Base-by-base conservation (phyloP, 2,113 vertebrate genomes). In the Cheilinus undulatus region DNA sequence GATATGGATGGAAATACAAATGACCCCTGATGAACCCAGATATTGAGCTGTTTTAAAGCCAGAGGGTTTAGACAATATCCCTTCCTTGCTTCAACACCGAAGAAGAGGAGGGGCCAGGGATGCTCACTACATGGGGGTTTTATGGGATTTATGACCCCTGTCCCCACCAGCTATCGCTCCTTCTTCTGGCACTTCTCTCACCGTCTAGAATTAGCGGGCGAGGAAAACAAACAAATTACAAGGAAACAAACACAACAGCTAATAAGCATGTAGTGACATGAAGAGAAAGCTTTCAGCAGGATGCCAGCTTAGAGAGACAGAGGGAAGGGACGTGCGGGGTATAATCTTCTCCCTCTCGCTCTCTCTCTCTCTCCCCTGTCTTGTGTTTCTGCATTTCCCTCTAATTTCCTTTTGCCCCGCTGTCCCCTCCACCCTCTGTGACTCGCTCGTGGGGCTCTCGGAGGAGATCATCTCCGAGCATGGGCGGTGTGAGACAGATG, bases 1-100 rank as follows among this genome's bases (percentile, higher is more conserved):
- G 91, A 92, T 93, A 91, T 91, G 82, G 90, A 93, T 94, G 90
- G 89, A 91, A 92, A 89, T 92, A 90, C 84, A 87, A 88, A 90
- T 69, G 86, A 92, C 89, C 91, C 69, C 70, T 58, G 70, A 80
- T 89, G 86, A 89, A 89, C 89, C 85, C 75, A 83, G 85, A 84
- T 94, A 92, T 90, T 82, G 86, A 93, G 88, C 81, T 50, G 82
- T 90, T 93, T 90, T 78, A 89, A 89, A 89, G 88, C 89, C 68
- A n/a, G 50, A 82, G 90, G 88, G 88, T 87, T 92, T 86, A 86
- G 68, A 89, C 88, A 81, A 83, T 90, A 92, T 90, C 84, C 88
- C 84, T 69, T 72, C 58, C 56, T 74, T 80, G 62, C 82, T 75
- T 72, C 27, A 40, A 69, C 46, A 43, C 68, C 73, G 49, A 17